Percentiles rank a stretch among this genome's conserved stretches.
phyloP scores from a whole-genome alignment of 2,113 vertebrate genomes.

The Athene noctua region DNA sequence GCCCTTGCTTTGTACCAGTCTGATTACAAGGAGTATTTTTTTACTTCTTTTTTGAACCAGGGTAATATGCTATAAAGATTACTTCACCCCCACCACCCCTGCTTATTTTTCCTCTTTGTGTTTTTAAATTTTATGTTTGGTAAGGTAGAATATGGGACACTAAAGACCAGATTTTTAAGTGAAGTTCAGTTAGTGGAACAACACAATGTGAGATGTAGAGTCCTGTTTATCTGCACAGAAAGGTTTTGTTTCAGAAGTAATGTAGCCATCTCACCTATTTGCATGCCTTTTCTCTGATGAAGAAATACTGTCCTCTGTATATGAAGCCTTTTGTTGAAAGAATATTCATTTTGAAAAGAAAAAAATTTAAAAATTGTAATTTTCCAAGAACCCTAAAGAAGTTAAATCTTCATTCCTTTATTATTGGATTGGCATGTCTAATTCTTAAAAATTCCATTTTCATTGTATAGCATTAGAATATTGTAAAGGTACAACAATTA shows the following conservation, averaged over 20 bases:
- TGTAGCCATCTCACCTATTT: fast-evolving
- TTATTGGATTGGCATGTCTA: not conserved
- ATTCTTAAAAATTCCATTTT: not conserved
- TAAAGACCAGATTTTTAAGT: not conserved
- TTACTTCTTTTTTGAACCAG: not conserved
- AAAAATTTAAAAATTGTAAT: not conserved
- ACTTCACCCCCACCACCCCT: not conserved
- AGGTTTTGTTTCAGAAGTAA: not conserved
- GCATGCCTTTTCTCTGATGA: fast-evolving
- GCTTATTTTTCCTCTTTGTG: not conserved
- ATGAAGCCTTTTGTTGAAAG: not conserved
- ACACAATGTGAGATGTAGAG: not conserved
- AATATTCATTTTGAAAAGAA: not conserved
- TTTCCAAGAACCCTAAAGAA: not conserved
- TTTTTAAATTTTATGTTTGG: not conserved
- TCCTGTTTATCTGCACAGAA: not conserved
- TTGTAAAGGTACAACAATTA: not conserved
- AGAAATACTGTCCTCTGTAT: not conserved
- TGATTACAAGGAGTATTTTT: not conserved
- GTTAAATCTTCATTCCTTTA: not conserved
- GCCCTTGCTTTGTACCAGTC: not conserved
- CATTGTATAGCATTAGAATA: not conserved
- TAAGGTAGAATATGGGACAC: not conserved
- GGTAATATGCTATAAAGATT: not conserved
- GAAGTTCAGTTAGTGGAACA: not conserved